phyloP scores from a whole-genome alignment of 2,888 invertebrate species.

The Zhuqinia jingwanae region DNA sequence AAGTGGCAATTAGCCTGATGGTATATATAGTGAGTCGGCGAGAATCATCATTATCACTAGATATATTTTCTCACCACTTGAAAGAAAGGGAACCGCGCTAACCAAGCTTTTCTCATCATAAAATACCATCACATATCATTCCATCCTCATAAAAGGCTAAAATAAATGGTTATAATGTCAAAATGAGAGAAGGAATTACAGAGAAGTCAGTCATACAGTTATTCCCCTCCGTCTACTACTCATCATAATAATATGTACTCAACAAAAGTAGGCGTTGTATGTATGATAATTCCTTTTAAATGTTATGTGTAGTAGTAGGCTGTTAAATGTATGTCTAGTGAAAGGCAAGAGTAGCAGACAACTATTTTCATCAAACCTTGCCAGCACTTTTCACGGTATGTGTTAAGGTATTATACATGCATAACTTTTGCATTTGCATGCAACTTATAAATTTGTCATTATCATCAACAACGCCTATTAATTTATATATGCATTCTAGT shows the following conservation, averaged over 20 bases:
- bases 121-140: conserved; percentile 14
- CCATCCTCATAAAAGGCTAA: background rate
- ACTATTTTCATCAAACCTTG: conserved; percentile 16
- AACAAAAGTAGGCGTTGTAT: background rate
- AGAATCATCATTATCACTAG: conserved; percentile 15
- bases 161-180: conserved; percentile 28
- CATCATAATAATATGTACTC: too few relatives aligned
- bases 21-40: conserved; percentile 28
- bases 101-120: background rate
- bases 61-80: conserved; percentile 15
- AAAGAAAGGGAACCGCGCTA: background rate
- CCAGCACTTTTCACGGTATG: conserved; percentile 11
- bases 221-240: too few relatives aligned
- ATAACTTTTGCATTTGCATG: background rate
- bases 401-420: background rate
- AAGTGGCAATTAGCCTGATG: conserved; percentile 29
- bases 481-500: background rate
- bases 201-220: background rate
- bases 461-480: background rate
- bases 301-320: too few relatives aligned
- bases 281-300: too few relatives aligned
- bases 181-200: conserved; percentile 12
- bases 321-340: background rate
- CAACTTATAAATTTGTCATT: background rate
- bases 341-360: background rate